These are phyloP conservation scores for Meteorus colon DNA, from an alignment of 2,888 invertebrate genomes.

Conservation along the genomic window DNA sequence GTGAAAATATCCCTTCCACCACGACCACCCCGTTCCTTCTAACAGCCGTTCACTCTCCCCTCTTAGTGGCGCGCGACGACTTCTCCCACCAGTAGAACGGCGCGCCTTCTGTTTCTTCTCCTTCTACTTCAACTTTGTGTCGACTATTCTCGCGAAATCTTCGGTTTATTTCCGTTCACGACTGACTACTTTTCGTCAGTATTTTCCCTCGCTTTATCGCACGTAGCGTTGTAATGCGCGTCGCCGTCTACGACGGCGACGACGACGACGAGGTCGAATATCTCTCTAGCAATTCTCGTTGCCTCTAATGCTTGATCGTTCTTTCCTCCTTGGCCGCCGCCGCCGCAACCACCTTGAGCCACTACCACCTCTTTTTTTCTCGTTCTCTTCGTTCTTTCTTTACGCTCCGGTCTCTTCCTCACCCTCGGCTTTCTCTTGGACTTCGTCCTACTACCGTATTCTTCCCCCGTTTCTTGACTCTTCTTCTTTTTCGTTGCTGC, in stretches of 20 bases:
- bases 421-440: constrained; percentile 25
- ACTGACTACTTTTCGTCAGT: constrained; percentile 51
- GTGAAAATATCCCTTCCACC: constrained; percentile 53
- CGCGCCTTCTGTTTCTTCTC: constrained; percentile 54
- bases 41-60: constrained; percentile 50
- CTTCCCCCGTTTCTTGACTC: constrained; percentile 47
- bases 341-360: constrained; percentile 49
- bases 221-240: constrained; percentile 66
- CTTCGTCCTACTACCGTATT: constrained; percentile 53
- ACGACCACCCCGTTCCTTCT: constrained; percentile 52
- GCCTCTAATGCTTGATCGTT: constrained; percentile 34
- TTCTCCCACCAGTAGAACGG: constrained; percentile 58
- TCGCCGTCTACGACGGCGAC: constrained; percentile 75
- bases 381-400: constrained; percentile 50
- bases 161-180: constrained; percentile 61
- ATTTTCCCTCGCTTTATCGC: constrained; percentile 75
- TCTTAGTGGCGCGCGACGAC: constrained; percentile 49
- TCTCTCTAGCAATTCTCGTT: constrained; percentile 64
- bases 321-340: constrained; percentile 60
- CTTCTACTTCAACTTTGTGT: constrained; percentile 45
- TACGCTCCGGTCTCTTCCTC: constrained; percentile 37
- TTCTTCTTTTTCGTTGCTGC: constrained; percentile 47
- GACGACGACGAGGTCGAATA: constrained; percentile 76
- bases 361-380: constrained; percentile 49
- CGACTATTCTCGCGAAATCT: constrained; percentile 27